These are phyloP conservation scores for rabbit (Oryctolagus cuniculus) DNA, from an alignment of 2,113 vertebrate genomes.

Conservation along the genomic window mOryCun1.1 NC_091441.1:49081001-49081500, in stretches of 20 bases:
- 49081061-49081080: not conserved
- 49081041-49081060: not conserved
- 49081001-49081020: too few species aligned
- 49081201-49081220: not conserved
- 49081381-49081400: too few species aligned
- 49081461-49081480: too few species aligned
- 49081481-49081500: too few species aligned
- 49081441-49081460: too few species aligned
- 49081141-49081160: not conserved
- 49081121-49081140: not conserved
- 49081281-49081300: not conserved
- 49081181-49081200: not conserved
- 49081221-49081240: not conserved
- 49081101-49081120: constrained; percentile 30
- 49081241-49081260: not conserved
- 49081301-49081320: not conserved
- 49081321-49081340: not conserved
- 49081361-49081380: too few species aligned
- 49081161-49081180: not conserved
- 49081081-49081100: not conserved
- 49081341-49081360: not conserved
- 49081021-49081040: constrained; percentile 53
- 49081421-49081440: too few species aligned
- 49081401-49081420: too few species aligned
- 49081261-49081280: not conserved